phyloP scores from a whole-genome alignment of 1,140 invertebrate species.

The Neotoxoptera formosana region DNA sequence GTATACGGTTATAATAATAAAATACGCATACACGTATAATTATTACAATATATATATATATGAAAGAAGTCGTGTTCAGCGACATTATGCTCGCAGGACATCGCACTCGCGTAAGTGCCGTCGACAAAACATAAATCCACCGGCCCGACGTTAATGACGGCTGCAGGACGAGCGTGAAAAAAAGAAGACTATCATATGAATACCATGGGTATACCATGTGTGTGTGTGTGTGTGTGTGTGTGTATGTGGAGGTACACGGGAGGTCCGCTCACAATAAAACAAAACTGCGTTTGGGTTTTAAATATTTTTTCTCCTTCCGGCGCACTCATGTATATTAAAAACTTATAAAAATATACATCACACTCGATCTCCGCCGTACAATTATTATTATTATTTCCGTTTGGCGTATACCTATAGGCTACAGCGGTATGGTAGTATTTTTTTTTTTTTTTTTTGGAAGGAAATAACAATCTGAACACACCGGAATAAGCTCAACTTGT shows the following conservation, averaged over 20 bases:
- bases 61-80: not conserved
- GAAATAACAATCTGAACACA: not conserved
- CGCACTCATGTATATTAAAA: constrained; percentile 27
- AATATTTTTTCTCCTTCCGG: not conserved
- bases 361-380: not conserved
- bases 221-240: no score
- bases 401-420: not conserved
- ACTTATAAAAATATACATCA: constrained; percentile 20
- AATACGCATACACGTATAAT: not conserved
- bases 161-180: not conserved
- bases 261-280: not conserved
- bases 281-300: not conserved
- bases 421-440: not conserved
- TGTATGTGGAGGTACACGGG: not conserved
- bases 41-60: not conserved
- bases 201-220: no score
- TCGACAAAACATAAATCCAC: constrained; percentile 24
- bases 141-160: not conserved
- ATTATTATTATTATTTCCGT: not conserved
- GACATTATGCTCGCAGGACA: not conserved
- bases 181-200: not conserved
- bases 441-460: not conserved
- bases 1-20: not conserved
- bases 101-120: not conserved
- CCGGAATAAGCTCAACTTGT: not conserved